phyloP scores from a whole-genome alignment of 2,888 invertebrate species.

The Altica lythri region DNA sequence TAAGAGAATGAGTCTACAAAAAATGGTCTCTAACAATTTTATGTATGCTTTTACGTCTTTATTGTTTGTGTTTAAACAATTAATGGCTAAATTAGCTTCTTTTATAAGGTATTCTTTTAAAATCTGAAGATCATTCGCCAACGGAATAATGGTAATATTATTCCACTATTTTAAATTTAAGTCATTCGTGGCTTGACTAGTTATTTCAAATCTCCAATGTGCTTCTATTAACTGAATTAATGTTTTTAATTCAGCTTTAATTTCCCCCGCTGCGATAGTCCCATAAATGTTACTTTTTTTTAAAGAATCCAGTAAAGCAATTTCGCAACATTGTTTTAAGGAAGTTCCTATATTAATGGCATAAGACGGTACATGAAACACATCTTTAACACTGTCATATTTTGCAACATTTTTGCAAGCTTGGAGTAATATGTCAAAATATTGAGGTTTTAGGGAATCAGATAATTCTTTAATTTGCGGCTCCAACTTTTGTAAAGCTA shows the following conservation, averaged over 20 bases:
- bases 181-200: conserved; percentile 18
- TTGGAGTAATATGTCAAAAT: conserved; percentile 8
- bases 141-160: conserved; percentile 9
- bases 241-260: conserved; percentile 36
- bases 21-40: conserved; percentile 33
- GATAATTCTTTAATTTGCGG: conserved; percentile 8
- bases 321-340: no score
- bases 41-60: conserved; percentile 14
- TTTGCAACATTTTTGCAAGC: conserved; percentile 25
- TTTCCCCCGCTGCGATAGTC: no score
- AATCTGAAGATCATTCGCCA: conserved; percentile 35
- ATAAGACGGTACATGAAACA: no score
- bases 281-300: conserved; percentile 30
- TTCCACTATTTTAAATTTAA: no score
- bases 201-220: conserved; percentile 35
- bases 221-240: conserved; percentile 34
- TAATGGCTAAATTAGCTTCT: conserved; percentile 7
- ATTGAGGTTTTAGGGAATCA: not conserved
- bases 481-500: conserved; percentile 7
- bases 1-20: conserved; percentile 25
- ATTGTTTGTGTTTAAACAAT: not conserved
- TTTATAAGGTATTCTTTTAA: conserved; percentile 27
- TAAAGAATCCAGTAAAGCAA: no score
- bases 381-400: no score
- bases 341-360: no score